Conservation (phyloP, 2,888 invertebrate genomes). For the Nomada ferruginata region DNA sequence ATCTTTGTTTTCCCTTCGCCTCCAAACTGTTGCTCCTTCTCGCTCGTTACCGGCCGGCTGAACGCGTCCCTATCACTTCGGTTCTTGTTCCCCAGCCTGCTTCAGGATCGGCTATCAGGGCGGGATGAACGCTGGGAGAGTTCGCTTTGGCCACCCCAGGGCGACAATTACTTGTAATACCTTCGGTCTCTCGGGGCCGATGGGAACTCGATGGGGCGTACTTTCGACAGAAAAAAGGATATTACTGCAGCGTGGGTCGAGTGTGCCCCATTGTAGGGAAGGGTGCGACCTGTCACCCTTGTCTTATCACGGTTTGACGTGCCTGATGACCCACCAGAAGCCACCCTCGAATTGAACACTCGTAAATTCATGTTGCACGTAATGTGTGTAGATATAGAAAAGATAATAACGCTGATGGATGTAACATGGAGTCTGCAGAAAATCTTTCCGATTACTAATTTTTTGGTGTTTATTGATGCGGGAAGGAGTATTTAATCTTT, state of each 20-base stretch:
- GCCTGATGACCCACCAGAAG: conserved; percentile 56
- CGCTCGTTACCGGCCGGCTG: background rate
- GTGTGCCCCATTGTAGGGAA: conserved; percentile 61
- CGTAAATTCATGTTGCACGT: background rate
- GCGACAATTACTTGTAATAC: conserved; percentile 84
- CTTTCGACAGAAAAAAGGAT: conserved; percentile 78
- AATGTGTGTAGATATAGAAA: background rate
- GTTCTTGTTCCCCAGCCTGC: conserved; percentile 16
- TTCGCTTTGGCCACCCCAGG: conserved; percentile 69
- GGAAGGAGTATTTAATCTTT: too few relatives aligned
- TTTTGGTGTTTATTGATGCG: too few relatives aligned
- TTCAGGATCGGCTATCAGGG: conserved; percentile 28
- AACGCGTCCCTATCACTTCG: background rate
- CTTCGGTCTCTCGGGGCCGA: conserved; percentile 78
- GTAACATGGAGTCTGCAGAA: too few relatives aligned
- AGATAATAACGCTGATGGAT: background rate
- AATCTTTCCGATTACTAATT: too few relatives aligned
- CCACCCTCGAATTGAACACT: conserved; percentile 28
- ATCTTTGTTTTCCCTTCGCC: conserved; percentile 5
- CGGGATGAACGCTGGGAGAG: conserved; percentile 43
- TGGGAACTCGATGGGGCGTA: conserved; percentile 80
- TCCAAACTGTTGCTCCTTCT: conserved; percentile 15
- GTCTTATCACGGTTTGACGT: conserved; percentile 66
- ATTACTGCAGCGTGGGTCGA: conserved; percentile 72
- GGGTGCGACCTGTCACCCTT: conserved; percentile 63